Evolutionary conservation across 2,888 invertebrate genomes (phyloP), one percentile per base, ranked within the genome.

Genomic region (Agelastica alni): DNA sequence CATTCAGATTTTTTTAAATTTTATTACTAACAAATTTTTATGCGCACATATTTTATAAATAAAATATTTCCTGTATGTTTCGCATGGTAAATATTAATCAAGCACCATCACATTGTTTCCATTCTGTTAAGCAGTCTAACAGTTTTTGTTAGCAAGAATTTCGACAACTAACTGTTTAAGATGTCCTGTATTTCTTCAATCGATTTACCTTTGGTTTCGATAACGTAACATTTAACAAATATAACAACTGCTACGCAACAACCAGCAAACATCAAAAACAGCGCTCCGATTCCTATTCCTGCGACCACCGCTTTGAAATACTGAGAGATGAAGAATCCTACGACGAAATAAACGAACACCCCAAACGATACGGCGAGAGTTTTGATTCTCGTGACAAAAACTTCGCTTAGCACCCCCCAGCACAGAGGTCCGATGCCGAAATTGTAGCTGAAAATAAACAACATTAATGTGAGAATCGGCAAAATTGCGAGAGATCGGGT

Each of bases 331-430:
- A 67, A 12, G 32, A 67, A 67, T 18, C 58, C 62, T 4, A 55
- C 37, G 7, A 87, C 20, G 13, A 18, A 26, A 26, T 14, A 34
- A n/a, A 37, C 5, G 17, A 28, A 37, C 9, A 34, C 10, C 3
- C 28, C 9, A 14, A 44, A 34, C 1, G 32, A 43, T 4, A 39
- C 4, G 9, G 17, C 84, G 74, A 89, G 88, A 1, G 90, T 86
- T 49, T 58, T 65, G 1, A 63, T 56, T 62, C 89, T 87, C 0
- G 85, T 77, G 13, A 93, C 85, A 74, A 93, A 86, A 75, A 93
- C 82, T 74, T 93, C 92, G 1, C 88, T 86, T 81, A 91, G 83
- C 22, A 92, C 84, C 0, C 89, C 86, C 91, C 91, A 91, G 0
- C 90, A 87, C 22, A 91, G 72, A 0, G 90, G 87, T 2, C 93